Conservation (phyloP, 2,888 invertebrate species). For the Xylocampa areola region DNA sequence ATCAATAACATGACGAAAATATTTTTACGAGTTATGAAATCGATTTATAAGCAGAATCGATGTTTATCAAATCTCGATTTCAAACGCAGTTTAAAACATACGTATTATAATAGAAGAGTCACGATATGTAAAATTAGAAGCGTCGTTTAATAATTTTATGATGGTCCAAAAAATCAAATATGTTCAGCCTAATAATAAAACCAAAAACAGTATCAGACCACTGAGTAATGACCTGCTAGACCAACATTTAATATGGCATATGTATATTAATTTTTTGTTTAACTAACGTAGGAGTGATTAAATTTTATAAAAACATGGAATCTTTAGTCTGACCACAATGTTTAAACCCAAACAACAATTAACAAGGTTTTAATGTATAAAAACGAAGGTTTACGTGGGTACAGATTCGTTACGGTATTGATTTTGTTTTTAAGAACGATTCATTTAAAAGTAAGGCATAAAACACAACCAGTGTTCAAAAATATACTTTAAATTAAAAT, state of each 20-base stretch:
- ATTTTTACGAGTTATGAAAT: no score
- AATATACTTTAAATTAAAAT: not conserved
- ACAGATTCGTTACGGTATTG: constrained; percentile 6
- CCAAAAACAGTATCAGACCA: no score
- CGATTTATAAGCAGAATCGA: no score
- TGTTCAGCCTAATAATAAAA: no score
- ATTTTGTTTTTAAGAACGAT: constrained; percentile 3
- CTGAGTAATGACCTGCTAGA: no score
- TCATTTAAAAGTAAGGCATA: not conserved
- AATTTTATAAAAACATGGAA: not conserved
- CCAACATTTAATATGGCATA: not conserved
- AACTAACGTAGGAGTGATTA: not conserved
- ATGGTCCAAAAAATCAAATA: no score
- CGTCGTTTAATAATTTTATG: no score
- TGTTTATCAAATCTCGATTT: no score
- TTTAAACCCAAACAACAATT: not conserved
- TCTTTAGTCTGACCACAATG: not conserved
- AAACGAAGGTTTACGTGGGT: not conserved
- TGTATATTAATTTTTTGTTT: not conserved
- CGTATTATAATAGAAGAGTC: no score
- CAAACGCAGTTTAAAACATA: no score
- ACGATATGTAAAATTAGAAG: no score
- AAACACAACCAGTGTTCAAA: not conserved
- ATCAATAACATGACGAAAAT: no score
- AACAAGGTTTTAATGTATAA: not conserved